phyloP scores from a whole-genome alignment of 2,113 vertebrate genomes.

The Rana temporaria region DNA sequence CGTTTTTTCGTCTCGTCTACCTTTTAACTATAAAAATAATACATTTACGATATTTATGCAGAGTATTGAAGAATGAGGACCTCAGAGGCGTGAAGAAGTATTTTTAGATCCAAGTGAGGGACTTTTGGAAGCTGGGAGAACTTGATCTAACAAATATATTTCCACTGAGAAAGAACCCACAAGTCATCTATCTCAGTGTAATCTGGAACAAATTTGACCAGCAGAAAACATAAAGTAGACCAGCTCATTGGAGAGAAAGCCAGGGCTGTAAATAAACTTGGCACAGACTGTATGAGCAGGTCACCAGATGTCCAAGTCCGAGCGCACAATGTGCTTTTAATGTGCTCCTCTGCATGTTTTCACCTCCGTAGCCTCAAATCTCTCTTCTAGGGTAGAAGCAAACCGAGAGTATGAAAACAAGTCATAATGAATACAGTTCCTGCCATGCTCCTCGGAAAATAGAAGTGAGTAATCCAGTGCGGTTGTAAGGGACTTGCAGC shows the following conservation, averaged over 20 bases:
- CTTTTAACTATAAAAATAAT: too few species aligned
- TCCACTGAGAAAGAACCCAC: not conserved
- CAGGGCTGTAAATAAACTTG: slow-evolving; percentile 1
- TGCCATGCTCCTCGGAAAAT: slow-evolving; percentile 24
- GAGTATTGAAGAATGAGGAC: too few species aligned
- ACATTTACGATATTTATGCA: too few species aligned
- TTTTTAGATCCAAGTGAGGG: too few species aligned
- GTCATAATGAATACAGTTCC: not conserved
- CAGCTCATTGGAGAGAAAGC: not conserved
- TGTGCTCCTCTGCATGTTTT: slow-evolving; percentile 8
- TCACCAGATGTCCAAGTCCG: slow-evolving; percentile 5
- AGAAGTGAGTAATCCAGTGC: slow-evolving; percentile 6
- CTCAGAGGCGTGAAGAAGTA: too few species aligned
- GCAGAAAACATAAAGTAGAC: not conserved
- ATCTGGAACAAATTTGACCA: not conserved
- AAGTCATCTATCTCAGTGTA: not conserved
- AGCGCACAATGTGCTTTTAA: slow-evolving; percentile 28
- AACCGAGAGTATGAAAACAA: slow-evolving; percentile 27
- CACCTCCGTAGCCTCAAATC: slow-evolving; percentile 23
- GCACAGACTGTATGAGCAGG: not conserved
- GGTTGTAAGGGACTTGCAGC: slow-evolving; percentile 11
- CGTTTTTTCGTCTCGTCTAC: too few species aligned
- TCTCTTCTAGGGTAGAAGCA: slow-evolving; percentile 14
- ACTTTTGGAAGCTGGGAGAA: too few species aligned
- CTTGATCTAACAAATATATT: not conserved